Evolutionary conservation across 2,888 invertebrate species (phyloP).

Genomic region (Drosophila subquinaria): DNA sequence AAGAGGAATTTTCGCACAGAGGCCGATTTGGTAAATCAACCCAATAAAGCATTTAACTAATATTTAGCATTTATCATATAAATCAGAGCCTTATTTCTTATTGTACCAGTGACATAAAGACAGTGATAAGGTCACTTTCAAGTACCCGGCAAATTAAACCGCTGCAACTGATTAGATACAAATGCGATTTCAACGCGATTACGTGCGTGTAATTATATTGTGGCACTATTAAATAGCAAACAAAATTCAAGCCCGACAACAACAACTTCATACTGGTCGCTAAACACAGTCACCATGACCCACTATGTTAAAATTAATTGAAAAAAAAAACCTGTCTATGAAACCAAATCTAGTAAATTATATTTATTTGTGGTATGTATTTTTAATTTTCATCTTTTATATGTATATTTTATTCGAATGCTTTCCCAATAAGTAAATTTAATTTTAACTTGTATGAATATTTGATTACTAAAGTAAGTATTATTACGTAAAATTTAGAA

Average conservation of each 20-base stretch:
- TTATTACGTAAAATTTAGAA: too few relatives aligned
- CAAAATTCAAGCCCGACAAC: conserved; percentile 2
- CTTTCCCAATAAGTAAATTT: too few relatives aligned
- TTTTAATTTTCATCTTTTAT: background rate
- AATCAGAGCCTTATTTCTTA: conserved; percentile 32
- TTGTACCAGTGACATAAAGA: conserved; percentile 17
- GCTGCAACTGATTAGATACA: conserved; percentile 45
- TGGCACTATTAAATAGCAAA: conserved; percentile 15
- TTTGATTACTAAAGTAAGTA: too few relatives aligned
- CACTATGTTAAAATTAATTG: conserved; percentile 46
- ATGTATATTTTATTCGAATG: too few relatives aligned
- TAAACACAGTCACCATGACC: conserved; percentile 71
- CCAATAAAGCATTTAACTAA: conserved; percentile 35
- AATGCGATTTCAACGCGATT: conserved; percentile 42
- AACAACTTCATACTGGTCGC: conserved; percentile 19
- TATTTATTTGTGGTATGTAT: conserved; percentile 1
- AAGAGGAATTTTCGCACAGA: background rate
- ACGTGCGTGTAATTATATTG: conserved; percentile 39
- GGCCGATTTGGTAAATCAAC: background rate
- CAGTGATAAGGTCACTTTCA: conserved; percentile 24
- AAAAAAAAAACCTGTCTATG: conserved; percentile 39
- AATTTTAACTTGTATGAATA: too few relatives aligned
- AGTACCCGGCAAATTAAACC: conserved; percentile 36
- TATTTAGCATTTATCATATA: conserved; percentile 38
- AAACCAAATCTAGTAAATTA: conserved; percentile 26